Conservation (phyloP, 2,888 invertebrate species). For the Itoplectis maculator region DNA sequence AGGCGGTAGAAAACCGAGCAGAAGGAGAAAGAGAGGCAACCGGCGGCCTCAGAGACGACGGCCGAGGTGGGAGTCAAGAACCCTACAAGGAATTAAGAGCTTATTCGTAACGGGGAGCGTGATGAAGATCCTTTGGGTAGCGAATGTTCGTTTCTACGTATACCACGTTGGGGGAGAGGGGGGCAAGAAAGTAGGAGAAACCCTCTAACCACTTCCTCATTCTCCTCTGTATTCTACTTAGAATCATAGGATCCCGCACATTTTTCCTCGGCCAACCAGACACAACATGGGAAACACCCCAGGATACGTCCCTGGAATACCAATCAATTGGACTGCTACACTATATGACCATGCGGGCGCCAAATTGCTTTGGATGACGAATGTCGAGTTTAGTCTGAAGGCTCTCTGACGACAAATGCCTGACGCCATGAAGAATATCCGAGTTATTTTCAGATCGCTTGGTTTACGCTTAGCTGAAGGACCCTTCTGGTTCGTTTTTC, state of each 20-base stretch:
- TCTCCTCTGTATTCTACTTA: slow-evolving; percentile 35
- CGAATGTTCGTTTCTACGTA: slow-evolving; percentile 22
- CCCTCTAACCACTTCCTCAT: slow-evolving; percentile 23
- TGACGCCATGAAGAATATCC: neutral
- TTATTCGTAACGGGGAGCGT: slow-evolving; percentile 82
- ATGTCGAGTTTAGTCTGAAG: slow-evolving; percentile 21
- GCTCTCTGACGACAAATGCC: neutral
- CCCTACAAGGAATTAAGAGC: slow-evolving; percentile 82
- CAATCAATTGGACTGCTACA: slow-evolving; percentile 77
- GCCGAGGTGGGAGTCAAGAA: slow-evolving; percentile 78
- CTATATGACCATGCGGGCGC: slow-evolving; percentile 78
- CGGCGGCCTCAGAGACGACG: slow-evolving; percentile 66
- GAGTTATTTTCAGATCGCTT: neutral
- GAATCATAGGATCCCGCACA: slow-evolving; percentile 1
- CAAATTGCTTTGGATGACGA: slow-evolving; percentile 75
- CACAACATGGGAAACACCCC: slow-evolving; percentile 58
- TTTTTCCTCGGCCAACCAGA: slow-evolving; percentile 18
- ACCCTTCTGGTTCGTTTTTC: neutral
- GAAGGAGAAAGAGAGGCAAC: slow-evolving; percentile 57
- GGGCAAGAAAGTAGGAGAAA: neutral
- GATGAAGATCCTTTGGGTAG: slow-evolving; percentile 80
- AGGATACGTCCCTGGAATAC: slow-evolving; percentile 74
- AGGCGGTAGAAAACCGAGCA: slow-evolving; percentile 13
- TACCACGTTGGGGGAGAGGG: neutral
- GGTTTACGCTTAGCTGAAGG: neutral